Base-by-base conservation (phyloP, 2,113 vertebrate species). In the Spea multiplicata region DNA sequence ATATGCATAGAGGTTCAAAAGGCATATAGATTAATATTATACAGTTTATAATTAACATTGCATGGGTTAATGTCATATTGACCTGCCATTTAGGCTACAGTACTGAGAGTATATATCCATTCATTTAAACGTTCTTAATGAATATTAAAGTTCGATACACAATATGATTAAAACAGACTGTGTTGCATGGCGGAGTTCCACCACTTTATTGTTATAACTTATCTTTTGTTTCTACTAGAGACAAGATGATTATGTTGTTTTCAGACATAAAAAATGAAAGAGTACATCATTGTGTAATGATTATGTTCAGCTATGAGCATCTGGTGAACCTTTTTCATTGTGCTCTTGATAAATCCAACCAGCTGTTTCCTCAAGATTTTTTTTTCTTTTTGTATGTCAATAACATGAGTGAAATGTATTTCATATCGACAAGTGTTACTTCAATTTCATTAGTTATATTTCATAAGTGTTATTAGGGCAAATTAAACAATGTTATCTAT, bases 321-420 rank as follows among this genome's bases (percentile, higher is more conserved):
- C 77, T 66, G 61, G 70, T 44, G 44, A 66, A 67, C 48, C 76
- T 73, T 73, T 30, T 78, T 79, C 52, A 55, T 59, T 47, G 55
- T 47, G 62, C 70, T 73, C 73, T 73, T 52, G 50, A 73, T 62
- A 79, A 66, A 67, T 79, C 44, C 66, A 62, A n/a, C 61, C 70
- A 79, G 71, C 77, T 79, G 77, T 67, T 79, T 73, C 68, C 50
- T 64, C 14, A n/a, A 47, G 70, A 79, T 57, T 73, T 61, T 45
- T 70, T 78, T 78, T 78, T 14, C 52, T 48, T 73, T 8, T 65
- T 73, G 62, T n/a, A 30, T 79, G 71, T 73, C 73, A 79, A 79
- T 79, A 79, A 73, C 70, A 13, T 5, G 66, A 44, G 47, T 10
- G 66, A 68, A 14, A 46, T 30, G 30, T n/a, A n/a, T n/a, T n/a